These are phyloP conservation scores for Cataglyphis cursor DNA, from an alignment of 2,888 invertebrate genomes.

Conservation along the genomic window DNA sequence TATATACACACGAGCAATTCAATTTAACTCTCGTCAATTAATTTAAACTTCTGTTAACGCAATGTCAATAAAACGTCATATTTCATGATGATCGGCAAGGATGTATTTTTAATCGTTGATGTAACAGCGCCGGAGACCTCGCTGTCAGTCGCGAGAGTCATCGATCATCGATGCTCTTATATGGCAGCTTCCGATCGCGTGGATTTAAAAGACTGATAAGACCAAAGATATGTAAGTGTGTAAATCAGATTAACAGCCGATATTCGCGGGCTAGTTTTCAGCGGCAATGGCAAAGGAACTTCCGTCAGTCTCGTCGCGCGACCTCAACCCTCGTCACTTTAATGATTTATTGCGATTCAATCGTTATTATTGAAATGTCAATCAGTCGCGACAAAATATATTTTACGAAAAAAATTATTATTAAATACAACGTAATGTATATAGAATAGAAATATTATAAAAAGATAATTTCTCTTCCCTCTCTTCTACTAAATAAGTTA, in stretches of 20 bases:
- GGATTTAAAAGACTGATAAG: conserved; percentile 71
- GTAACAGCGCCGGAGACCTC: conserved; percentile 54
- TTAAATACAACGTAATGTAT: neutral
- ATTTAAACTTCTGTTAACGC: conserved; percentile 17
- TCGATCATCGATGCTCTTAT: conserved; percentile 69
- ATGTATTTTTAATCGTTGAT: conserved; percentile 49
- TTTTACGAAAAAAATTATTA: neutral
- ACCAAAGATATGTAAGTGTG: conserved; percentile 66
- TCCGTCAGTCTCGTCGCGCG: conserved; percentile 35
- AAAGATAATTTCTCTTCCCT: conserved; percentile 4
- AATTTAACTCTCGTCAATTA: neutral
- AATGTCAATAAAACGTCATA: conserved; percentile 44
- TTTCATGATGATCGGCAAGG: conserved; percentile 32
- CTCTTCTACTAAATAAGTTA: neutral
- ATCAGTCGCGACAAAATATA: neutral
- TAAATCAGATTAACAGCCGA: conserved; percentile 71
- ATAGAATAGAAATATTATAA: neutral
- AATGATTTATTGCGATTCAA: conserved; percentile 31
- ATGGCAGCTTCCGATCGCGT: conserved; percentile 62
- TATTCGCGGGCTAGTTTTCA: neutral
- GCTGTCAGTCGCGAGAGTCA: conserved; percentile 61
- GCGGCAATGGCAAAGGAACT: conserved; percentile 28
- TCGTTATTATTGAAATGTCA: conserved; percentile 34
- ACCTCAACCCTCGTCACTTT: conserved; percentile 24
- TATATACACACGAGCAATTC: neutral